Percentiles rank a stretch among this genome's conserved stretches.
Conservation (phyloP, 2,888 invertebrate genomes). For the Scaptomyza reducta region DNA sequence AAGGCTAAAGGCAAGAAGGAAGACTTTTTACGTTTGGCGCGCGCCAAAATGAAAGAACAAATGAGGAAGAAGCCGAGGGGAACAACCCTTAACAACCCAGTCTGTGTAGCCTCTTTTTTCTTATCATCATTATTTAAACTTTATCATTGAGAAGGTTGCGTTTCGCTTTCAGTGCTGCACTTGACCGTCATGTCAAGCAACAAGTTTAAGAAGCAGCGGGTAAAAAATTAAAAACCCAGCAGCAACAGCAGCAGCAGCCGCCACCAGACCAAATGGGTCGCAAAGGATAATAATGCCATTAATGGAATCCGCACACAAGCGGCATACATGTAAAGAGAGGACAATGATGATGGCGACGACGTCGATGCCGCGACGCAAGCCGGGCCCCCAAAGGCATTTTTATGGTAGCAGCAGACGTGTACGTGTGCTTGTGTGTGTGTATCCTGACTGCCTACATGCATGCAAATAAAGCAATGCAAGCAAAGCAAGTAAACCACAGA, state of each 20-base stretch:
- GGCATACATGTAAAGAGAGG: slow-evolving; percentile 30
- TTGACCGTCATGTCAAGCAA: slow-evolving; percentile 67
- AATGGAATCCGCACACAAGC: slow-evolving; percentile 46
- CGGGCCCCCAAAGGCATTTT: slow-evolving; percentile 69
- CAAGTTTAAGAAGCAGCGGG: slow-evolving; percentile 59
- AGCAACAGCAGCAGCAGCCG: slow-evolving; percentile 4
- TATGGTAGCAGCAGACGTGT: slow-evolving; percentile 60
- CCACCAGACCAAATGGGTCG: slow-evolving; percentile 34
- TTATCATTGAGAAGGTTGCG: slow-evolving; percentile 58
- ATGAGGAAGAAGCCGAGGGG: background rate
- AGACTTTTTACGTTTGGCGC: slow-evolving; percentile 42
- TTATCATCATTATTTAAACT: slow-evolving; percentile 47
- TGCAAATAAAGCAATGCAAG: slow-evolving; percentile 69
- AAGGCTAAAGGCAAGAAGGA: slow-evolving; percentile 40
- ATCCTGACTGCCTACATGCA: slow-evolving; percentile 55
- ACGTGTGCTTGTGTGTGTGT: slow-evolving; percentile 21
- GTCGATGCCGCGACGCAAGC: slow-evolving; percentile 46
- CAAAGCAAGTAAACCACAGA: slow-evolving; percentile 54
- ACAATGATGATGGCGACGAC: slow-evolving; percentile 35
- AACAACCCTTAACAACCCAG: slow-evolving; percentile 41
- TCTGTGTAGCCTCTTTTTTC: slow-evolving; percentile 15
- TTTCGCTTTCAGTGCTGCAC: slow-evolving; percentile 67
- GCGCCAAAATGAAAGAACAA: slow-evolving; percentile 36
- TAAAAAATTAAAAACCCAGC: slow-evolving; percentile 52
- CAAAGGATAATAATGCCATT: slow-evolving; percentile 73